Percentiles rank a stretch among this genome's conserved stretches.
phyloP scores from a whole-genome alignment of 2,888 invertebrate genomes.

The Abscondita cerata region DNA sequence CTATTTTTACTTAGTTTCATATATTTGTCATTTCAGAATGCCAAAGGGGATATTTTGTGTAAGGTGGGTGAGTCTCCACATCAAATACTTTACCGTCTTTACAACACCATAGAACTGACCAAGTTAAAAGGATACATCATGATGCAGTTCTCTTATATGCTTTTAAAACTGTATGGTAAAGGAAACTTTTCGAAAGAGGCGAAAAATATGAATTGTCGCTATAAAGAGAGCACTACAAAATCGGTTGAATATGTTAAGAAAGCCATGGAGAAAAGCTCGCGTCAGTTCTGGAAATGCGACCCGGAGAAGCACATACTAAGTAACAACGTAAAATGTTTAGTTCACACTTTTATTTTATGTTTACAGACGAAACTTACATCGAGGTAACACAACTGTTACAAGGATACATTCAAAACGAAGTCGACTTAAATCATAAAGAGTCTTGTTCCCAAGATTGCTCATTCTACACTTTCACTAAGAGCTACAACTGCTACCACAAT shows the following conservation, averaged over 20 bases:
- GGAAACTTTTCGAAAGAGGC: constrained; percentile 80
- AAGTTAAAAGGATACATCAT: constrained; percentile 88
- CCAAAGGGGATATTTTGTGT: constrained; percentile 62
- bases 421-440: constrained; percentile 78
- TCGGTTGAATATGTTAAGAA: constrained; percentile 71
- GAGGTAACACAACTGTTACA: constrained; percentile 82
- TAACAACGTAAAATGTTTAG: constrained; percentile 37
- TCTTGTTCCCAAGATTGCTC: constrained; percentile 82
- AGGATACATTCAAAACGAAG: constrained; percentile 89
- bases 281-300: constrained; percentile 80
- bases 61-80: constrained; percentile 79
- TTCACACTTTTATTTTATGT: neutral
- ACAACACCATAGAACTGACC: constrained; percentile 79
- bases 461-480: constrained; percentile 75
- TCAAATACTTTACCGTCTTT: constrained; percentile 81
- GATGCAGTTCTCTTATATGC: constrained; percentile 91
- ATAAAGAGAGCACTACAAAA: constrained; percentile 70
- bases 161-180: constrained; percentile 77
- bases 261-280: constrained; percentile 72
- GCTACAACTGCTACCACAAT: constrained; percentile 76
- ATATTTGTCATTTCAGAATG: constrained; percentile 35
- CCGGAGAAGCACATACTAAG: constrained; percentile 70
- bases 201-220: constrained; percentile 69
- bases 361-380: constrained; percentile 70
- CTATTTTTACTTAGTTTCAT: neutral